Percentiles rank a stretch among this genome's conserved stretches.
Conservation (phyloP, 2,888 invertebrate species). For the Pterobdella sp. region DNA sequence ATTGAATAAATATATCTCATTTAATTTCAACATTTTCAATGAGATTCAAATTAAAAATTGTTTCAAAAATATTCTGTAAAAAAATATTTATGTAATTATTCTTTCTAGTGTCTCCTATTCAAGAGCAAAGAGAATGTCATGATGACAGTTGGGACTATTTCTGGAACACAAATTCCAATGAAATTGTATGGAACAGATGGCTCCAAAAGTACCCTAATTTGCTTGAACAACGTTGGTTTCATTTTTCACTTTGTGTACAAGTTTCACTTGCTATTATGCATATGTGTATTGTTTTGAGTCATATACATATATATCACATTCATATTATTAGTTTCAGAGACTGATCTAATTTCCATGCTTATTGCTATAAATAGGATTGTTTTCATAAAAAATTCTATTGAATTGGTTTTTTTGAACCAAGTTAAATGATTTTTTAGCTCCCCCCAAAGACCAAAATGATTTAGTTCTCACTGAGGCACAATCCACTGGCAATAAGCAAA, state of each 20-base stretch:
- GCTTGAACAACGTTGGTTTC: no score
- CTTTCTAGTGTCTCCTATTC: background rate
- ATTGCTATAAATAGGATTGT: no score
- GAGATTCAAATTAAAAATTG: background rate
- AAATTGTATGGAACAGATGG: conserved; percentile 46
- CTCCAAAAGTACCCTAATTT: conserved; percentile 45
- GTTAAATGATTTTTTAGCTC: no score
- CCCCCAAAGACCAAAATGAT: no score
- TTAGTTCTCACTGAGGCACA: no score
- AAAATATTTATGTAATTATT: background rate
- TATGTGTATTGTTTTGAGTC: no score
- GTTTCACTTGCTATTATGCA: no score
- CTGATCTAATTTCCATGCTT: background rate
- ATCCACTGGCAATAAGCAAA: no score
- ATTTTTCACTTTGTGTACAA: no score
- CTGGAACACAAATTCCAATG: conserved; percentile 44
- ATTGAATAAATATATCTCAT: background rate
- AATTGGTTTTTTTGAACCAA: no score
- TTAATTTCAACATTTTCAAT: background rate
- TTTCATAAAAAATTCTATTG: no score
- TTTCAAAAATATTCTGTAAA: background rate
- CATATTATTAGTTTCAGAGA: background rate
- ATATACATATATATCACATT: no score
- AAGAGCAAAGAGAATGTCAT: background rate
- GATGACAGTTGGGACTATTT: conserved; percentile 19